Percentiles rank a stretch among this genome's conserved stretches.
These are phyloP conservation scores for Eurytemora carolleeae DNA, from an alignment of 1,140 invertebrate genomes.

Conservation along the genomic window DNA sequence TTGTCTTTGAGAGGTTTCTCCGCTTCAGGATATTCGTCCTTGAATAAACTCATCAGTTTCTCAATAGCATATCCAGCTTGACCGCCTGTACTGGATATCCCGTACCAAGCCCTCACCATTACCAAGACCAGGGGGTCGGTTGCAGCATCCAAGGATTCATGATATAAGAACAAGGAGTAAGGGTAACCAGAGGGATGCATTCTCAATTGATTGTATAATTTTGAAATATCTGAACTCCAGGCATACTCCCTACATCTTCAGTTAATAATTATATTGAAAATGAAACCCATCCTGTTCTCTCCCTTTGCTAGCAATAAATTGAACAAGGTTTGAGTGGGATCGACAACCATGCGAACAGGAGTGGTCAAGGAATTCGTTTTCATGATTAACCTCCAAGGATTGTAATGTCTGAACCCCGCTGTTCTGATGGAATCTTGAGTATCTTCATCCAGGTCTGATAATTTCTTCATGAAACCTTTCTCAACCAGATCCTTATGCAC, in stretches of 20 bases:
- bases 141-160: not conserved
- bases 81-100: not conserved
- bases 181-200: not conserved
- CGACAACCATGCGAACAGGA: not conserved
- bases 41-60: not conserved
- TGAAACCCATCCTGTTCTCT: not conserved
- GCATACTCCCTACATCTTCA: not conserved
- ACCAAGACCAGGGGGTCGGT: not conserved
- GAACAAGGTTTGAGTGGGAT: not conserved
- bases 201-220: not conserved
- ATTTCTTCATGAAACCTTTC: no score
- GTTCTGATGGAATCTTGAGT: no score
- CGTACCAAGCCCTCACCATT: not conserved
- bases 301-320: not conserved
- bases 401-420: no score
- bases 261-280: not conserved
- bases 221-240: not conserved
- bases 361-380: no score
- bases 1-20: not conserved
- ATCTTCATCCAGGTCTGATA: no score
- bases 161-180: not conserved
- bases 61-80: not conserved
- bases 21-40: not conserved
- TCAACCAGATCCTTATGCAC: no score
- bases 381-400: no score